Evolutionary conservation across 2,113 vertebrate species (phyloP).

Genomic region (Psilopsiagon aymara): DNA sequence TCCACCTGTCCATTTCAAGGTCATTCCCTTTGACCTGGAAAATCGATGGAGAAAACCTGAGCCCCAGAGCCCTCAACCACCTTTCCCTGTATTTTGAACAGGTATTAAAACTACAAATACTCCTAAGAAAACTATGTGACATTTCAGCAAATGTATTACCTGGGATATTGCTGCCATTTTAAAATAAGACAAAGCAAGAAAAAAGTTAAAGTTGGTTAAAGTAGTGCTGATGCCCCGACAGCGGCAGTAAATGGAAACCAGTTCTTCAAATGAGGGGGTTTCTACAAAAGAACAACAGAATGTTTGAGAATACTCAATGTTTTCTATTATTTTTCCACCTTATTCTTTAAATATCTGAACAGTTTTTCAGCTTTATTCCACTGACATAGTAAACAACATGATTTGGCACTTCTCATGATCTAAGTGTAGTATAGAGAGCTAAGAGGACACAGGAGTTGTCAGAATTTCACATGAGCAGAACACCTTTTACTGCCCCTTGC

Average conservation of each 20-base stretch:
- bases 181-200: conserved; percentile 87
- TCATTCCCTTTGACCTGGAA: neutral
- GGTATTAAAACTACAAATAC: neutral
- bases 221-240: conserved; percentile 70
- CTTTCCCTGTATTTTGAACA: neutral
- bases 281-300: conserved; percentile 65
- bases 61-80: neutral
- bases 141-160: conserved; percentile 72
- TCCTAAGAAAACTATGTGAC: neutral
- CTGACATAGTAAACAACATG: neutral
- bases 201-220: conserved; percentile 86
- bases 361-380: neutral
- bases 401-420: neutral
- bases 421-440: neutral
- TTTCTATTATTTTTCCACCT: neutral
- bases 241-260: conserved; percentile 83
- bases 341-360: neutral
- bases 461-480: neutral
- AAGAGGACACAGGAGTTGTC: neutral
- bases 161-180: conserved; percentile 90
- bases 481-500: rapidly evolving
- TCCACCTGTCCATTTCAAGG: neutral
- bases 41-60: neutral
- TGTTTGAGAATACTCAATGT: neutral
- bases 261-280: conserved; percentile 79